phyloP scores from a whole-genome alignment of 1,140 invertebrate species.

The Helicoverpa zea region DNA sequence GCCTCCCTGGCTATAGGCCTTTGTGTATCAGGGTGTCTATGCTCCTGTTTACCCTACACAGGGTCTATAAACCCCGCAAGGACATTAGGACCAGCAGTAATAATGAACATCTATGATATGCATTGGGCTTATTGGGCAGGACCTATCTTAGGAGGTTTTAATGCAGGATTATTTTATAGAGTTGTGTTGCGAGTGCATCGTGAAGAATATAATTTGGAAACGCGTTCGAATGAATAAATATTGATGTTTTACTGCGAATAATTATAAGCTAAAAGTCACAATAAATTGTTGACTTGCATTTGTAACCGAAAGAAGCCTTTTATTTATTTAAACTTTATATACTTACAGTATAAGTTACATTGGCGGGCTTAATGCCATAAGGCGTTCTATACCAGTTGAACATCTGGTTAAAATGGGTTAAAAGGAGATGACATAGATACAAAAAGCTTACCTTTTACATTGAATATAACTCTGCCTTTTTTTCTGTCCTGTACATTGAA shows the following conservation, averaged over 20 bases:
- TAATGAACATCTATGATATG: constrained; percentile 58
- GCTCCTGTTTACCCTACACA: constrained; percentile 55
- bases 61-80: constrained; percentile 61
- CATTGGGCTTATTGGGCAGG: constrained; percentile 64
- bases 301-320: no score
- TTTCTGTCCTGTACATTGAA: no score
- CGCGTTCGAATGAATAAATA: neutral
- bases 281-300: no score
- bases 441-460: no score
- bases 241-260: neutral
- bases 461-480: no score
- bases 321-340: no score
- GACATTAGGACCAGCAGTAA: constrained; percentile 55
- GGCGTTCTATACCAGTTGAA: no score
- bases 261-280: no score
- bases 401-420: no score
- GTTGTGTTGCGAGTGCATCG: constrained; percentile 46
- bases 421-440: no score
- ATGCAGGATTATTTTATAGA: constrained; percentile 59
- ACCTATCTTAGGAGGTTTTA: constrained; percentile 56
- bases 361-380: no score
- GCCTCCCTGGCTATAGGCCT: constrained; percentile 61
- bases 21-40: constrained; percentile 58
- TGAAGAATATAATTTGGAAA: constrained; percentile 3
- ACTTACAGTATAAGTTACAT: no score